phyloP scores from a whole-genome alignment of 2,113 vertebrate species.

The Pongo pygmaeus region DNA sequence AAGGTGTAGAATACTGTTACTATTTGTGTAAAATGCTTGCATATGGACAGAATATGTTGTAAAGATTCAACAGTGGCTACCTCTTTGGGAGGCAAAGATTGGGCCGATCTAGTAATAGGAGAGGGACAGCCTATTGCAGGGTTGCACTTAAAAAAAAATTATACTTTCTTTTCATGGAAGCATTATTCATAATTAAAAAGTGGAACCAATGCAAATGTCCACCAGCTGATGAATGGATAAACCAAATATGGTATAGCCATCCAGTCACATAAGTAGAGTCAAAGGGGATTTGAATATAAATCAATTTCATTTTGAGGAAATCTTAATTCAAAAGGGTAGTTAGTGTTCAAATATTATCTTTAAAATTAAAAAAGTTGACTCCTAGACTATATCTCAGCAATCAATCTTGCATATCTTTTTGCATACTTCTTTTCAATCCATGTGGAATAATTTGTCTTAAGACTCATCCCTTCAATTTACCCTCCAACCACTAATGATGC shows the following conservation, averaged over 20 bases:
- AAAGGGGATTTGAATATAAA: background rate
- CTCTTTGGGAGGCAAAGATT: background rate
- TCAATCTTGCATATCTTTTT: background rate
- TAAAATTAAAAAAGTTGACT: background rate
- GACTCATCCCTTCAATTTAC: background rate
- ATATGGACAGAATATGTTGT: background rate
- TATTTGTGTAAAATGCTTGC: background rate
- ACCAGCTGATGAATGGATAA: background rate
- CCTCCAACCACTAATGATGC: slow-evolving; percentile 6
- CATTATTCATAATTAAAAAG: background rate
- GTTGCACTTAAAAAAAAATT: background rate
- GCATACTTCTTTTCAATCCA: background rate
- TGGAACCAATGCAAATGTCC: background rate
- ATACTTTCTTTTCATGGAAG: background rate
- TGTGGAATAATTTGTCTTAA: slow-evolving; percentile 43
- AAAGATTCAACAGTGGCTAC: background rate
- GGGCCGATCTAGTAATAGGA: background rate
- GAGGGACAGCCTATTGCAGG: background rate
- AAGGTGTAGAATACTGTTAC: background rate
- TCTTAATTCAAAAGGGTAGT: background rate
- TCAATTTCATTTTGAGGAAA: slow-evolving; percentile 16
- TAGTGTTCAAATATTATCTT: background rate
- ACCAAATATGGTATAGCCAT: background rate
- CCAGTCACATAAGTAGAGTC: background rate
- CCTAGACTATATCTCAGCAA: background rate